These are phyloP conservation scores for Trachelipus rathkii DNA, from an alignment of 1,140 invertebrate species.

Conservation along the genomic window DNA sequence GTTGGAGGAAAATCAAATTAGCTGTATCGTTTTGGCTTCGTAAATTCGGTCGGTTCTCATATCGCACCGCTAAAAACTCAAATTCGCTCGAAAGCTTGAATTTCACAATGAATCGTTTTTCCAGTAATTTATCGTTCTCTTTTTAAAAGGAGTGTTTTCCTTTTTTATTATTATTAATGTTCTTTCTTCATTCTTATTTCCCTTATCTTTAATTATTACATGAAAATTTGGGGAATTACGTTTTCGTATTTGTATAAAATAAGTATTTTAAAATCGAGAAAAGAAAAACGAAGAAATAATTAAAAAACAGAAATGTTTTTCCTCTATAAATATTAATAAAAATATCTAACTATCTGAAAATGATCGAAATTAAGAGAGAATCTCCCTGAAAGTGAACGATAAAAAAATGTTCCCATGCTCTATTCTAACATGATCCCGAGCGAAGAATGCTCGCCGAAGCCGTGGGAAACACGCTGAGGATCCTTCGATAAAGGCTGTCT, in stretches of 20 bases:
- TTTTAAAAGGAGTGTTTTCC: no score
- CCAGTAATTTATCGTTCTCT: neutral
- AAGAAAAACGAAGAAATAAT: no score
- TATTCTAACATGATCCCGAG: neutral
- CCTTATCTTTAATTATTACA: no score
- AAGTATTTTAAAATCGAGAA: no score
- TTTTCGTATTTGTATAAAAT: no score
- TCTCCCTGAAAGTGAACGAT: neutral
- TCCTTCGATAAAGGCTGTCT: neutral
- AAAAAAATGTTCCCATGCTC: neutral
- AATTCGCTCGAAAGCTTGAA: neutral
- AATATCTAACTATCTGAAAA: no score
- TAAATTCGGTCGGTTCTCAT: neutral
- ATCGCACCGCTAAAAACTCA: slow-evolving; percentile 8
- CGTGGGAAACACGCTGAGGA: neutral
- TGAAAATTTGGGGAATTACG: no score
- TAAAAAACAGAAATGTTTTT: no score
- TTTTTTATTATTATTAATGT: no score
- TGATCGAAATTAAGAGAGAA: neutral
- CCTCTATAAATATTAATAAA: neutral
- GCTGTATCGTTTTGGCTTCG: neutral
- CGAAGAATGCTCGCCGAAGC: neutral
- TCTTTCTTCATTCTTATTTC: no score
- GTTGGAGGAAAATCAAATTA: neutral
- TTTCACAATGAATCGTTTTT: neutral